Percentiles rank a stretch among this genome's conserved stretches.
Conservation (phyloP, 1,140 invertebrate species). For the Zaprionus africanus region DNA sequence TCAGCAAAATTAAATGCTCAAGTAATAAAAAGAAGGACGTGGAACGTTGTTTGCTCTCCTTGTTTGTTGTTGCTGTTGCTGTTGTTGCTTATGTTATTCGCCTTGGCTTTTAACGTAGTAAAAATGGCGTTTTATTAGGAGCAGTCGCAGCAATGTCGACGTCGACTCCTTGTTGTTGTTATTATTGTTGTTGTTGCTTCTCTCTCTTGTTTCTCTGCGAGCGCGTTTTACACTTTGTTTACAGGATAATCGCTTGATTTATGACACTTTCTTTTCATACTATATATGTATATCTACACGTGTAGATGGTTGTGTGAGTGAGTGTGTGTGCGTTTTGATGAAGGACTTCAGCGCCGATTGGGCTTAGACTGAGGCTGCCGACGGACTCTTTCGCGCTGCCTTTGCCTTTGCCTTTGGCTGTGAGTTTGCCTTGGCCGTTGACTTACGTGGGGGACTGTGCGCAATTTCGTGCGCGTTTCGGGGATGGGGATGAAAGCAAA, state of each 20-base stretch:
- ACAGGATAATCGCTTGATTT: slow-evolving; percentile 81
- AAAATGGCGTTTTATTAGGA: slow-evolving; percentile 57
- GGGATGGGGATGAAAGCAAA: slow-evolving; percentile 34
- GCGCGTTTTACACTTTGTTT: slow-evolving; percentile 80
- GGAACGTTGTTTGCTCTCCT: slow-evolving; percentile 20
- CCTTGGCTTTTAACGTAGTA: slow-evolving; percentile 42
- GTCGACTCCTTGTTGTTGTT: slow-evolving; percentile 41
- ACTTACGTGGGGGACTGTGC: slow-evolving; percentile 43
- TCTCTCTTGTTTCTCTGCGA: slow-evolving; percentile 24
- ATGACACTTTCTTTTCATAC: slow-evolving; percentile 73
- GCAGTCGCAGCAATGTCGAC: slow-evolving; percentile 16
- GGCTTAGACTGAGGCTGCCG: slow-evolving; percentile 29
- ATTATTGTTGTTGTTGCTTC: slow-evolving; percentile 13
- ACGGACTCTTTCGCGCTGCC: slow-evolving; percentile 46
- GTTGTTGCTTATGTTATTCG: slow-evolving; percentile 26
- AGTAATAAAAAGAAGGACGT: slow-evolving; percentile 63
- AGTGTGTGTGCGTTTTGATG: slow-evolving; percentile 47
- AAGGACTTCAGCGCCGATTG: slow-evolving; percentile 40
- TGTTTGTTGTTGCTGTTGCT: slow-evolving; percentile 23
- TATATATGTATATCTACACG: slow-evolving; percentile 45
- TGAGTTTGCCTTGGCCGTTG: slow-evolving; percentile 33
- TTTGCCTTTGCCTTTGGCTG: slow-evolving; percentile 57
- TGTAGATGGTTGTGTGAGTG: slow-evolving; percentile 28
- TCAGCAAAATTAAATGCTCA: slow-evolving; percentile 67
- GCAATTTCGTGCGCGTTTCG: slow-evolving; percentile 49